These are phyloP conservation scores for Andricus grossulariae DNA, from an alignment of 1,140 invertebrate genomes.

Conservation along the genomic window DNA sequence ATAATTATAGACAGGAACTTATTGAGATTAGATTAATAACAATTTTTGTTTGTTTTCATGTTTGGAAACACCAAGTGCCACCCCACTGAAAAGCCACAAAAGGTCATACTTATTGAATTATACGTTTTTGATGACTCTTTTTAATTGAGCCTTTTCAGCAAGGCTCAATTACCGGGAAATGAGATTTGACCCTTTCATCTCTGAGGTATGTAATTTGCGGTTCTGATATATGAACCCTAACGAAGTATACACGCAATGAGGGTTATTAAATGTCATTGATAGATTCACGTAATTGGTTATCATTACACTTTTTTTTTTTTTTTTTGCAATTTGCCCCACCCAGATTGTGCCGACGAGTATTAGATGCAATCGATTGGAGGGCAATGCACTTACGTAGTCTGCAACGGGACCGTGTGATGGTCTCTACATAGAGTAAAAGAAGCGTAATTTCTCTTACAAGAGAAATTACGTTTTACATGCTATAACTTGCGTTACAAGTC, in stretches of 20 bases:
- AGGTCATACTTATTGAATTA: too few relatives aligned
- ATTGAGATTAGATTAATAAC: too few relatives aligned
- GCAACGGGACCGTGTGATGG: conserved; percentile 19
- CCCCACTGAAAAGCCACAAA: too few relatives aligned
- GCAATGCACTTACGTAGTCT: conserved; percentile 24
- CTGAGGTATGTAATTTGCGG: conserved; percentile 2
- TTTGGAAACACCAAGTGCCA: too few relatives aligned
- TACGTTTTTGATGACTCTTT: too few relatives aligned
- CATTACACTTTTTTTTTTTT: conserved; percentile 9
- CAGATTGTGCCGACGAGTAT: not conserved
- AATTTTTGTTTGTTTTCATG: too few relatives aligned
- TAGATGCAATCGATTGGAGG: conserved; percentile 24
- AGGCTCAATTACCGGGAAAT: not conserved
- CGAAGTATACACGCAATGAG: conserved; percentile 6
- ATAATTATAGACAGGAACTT: too few relatives aligned
- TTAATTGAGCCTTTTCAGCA: too few relatives aligned
- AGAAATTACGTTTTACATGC: not conserved
- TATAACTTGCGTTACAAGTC: not conserved
- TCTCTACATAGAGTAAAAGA: not conserved
- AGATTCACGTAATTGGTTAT: conserved; percentile 11
- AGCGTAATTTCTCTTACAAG: not conserved
- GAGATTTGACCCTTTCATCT: not conserved
- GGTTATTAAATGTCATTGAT: conserved; percentile 24
- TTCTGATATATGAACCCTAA: not conserved
- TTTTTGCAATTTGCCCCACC: conserved; percentile 1